Base-by-base conservation (phyloP, 2,888 invertebrate species). In the Drosophila anceps region DNA sequence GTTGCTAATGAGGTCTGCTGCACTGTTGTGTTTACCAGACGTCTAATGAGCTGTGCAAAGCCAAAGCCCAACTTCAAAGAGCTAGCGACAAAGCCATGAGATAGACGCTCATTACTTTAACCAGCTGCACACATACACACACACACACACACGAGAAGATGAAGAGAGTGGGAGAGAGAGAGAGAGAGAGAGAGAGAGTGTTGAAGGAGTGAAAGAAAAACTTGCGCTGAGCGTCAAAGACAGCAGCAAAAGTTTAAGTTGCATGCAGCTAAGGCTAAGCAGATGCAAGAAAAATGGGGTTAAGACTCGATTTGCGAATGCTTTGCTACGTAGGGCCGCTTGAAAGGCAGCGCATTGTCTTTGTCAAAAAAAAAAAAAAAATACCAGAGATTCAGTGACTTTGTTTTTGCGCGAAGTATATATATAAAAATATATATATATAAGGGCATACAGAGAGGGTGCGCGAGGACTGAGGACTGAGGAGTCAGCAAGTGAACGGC, bases 281-380 rank as follows among this genome's bases (percentile, higher is more conserved):
- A 73, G 78, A 79, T 76, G 79, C 79, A 78, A 65, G 33, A 53
- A 64, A 69, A 82, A 84, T 71, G 73, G 79, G 85, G 85, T 83
- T 84, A 87, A 85, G 85, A 85, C 88, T 81, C 76, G 85, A 87
- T 84, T 87, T 85, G 81, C 73, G 69, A 73, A 71, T 67, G 74
- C 51, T 77, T 44, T 33, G 46, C 43, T 48, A 58, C 63, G 62
- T 69, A 79, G 78, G 78, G 73, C 73, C 46, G 64, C 59, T 41
- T 79, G 78, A 87, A 84, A 82, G 82, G 57, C 76, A 63, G 61
- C 50, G 69, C 81, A 82, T 84, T 84, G 87, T 84, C 73, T 82
- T 39, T 24, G 46, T 39, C 57, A 29, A n/a, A 55, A 13, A 48
- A 20, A 33, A 37, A 33, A 53, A 9, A 8, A 6, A 29, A 50